A percentile compares a stretch with the other conserved stretches of the same genome.
Conservation (phyloP, 1,140 invertebrate genomes). For the Sesamia nonagrioides region DNA sequence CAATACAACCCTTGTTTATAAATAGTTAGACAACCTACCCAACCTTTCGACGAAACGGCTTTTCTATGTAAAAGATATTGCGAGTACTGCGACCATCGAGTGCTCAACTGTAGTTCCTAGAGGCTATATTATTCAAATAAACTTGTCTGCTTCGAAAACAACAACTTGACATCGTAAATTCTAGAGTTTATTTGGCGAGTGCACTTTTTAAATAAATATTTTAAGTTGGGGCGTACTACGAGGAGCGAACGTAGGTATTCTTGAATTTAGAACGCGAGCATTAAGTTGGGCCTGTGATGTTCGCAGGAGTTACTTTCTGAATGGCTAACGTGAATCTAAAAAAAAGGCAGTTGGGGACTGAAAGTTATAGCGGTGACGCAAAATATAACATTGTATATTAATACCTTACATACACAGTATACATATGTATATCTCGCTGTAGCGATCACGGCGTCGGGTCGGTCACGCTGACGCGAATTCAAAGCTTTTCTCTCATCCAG, state of each 20-base stretch:
- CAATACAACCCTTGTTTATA: neutral
- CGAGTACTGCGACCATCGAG: neutral
- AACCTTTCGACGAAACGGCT: neutral
- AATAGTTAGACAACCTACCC: neutral
- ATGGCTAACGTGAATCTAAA: neutral
- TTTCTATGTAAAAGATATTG: neutral
- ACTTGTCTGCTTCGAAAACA: neutral
- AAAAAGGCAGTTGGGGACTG: too few relatives aligned
- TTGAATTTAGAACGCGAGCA: neutral
- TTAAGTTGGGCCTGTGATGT: neutral
- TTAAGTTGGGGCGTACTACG: neutral
- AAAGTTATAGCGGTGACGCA: too few relatives aligned
- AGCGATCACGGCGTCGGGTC: too few relatives aligned
- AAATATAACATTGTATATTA: too few relatives aligned
- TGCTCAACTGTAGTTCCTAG: neutral
- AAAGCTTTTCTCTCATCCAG: too few relatives aligned
- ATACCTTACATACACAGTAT: too few relatives aligned
- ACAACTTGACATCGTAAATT: neutral
- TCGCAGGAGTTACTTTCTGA: neutral
- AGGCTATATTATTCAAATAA: too few relatives aligned
- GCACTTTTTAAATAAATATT: constrained; percentile 8
- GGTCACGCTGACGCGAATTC: too few relatives aligned
- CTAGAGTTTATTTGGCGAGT: neutral
- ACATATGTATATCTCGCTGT: too few relatives aligned
- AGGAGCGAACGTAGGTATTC: neutral